Base-by-base conservation (phyloP, 2,888 invertebrate species). In the Hydriomena furcata region DNA sequence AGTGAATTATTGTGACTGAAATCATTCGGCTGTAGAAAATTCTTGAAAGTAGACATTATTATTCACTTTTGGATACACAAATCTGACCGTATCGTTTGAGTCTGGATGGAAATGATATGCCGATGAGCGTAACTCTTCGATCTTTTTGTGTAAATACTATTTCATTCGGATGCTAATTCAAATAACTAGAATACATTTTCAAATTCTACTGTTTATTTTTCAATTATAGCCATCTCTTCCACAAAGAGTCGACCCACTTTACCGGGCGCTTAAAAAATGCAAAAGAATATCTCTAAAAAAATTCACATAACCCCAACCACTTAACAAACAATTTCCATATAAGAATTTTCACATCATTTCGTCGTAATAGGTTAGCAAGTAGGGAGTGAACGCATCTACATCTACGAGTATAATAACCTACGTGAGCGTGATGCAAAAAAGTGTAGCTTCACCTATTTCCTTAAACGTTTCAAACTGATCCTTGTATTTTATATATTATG, bases 291-390 rank as follows among this genome's bases (percentile, higher is more conserved):
- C 23, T 28, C 61, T n/a, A 61, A 62, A 65, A 60, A 53, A 51
- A 53, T 60, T 40, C 47, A 43, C 60, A 51, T 60, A 63, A 61
- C 65, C 62, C 67, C 63, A 57, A 55, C 48, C 59, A 66, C 63
- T 68, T 66, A 56, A 58, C 61, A 64, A 72, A 73, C 71, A 73
- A 73, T 73, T 68, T 71, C 52, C 65, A 64, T 71, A 68, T 58
- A 61, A 44, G 52, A 55, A 58, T 68, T 54, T 67, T 72, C 66
- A 58, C 65, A 68, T 66, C 56, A 63, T 66, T 63, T 56, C 58
- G 34, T 44, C 55, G 58, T 65, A 71, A 71, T 69, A 63, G 62
- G 52, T 65, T 58, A 45, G 60, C 53, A 47, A 58, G 57, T 53
- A 52, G 51, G 44, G 52, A 51, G 51, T 53, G 48, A 54, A 58